Percentiles rank a stretch among this genome's conserved stretches.
These are phyloP conservation scores for Dendrocopos noguchii DNA, from an alignment of 2,113 vertebrate species.

Conservation along the genomic window DNA sequence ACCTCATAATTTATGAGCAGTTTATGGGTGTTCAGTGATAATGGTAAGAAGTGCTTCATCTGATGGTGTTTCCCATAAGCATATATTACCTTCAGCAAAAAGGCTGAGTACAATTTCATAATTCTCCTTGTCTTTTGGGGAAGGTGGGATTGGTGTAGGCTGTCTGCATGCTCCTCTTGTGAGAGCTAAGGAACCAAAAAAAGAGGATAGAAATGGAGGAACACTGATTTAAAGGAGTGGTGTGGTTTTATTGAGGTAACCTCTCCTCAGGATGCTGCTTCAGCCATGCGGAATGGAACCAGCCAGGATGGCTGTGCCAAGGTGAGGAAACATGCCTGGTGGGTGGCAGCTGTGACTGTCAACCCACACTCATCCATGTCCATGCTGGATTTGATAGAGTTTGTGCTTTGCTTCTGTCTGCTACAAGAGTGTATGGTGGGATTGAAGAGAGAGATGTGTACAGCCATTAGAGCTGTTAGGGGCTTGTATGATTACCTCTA, in stretches of 20 bases:
- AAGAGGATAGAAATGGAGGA: neutral
- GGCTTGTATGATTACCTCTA: neutral
- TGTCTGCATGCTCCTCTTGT: neutral
- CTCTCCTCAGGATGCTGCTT: neutral
- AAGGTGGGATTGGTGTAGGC: neutral
- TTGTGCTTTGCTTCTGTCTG: neutral
- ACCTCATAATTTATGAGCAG: neutral
- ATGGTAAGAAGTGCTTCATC: constrained; percentile 21
- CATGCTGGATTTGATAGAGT: neutral
- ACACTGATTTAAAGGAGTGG: neutral
- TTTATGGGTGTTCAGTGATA: constrained; percentile 10
- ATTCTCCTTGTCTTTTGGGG: neutral
- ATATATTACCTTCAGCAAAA: neutral
- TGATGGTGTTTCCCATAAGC: neutral
- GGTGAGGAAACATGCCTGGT: neutral
- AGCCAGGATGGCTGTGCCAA: neutral
- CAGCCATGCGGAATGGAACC: rapidly evolving
- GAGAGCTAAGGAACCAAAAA: neutral
- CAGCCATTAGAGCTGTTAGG: neutral
- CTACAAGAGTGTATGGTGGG: neutral
- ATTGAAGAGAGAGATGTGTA: neutral
- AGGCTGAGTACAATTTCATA: neutral
- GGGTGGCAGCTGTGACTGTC: neutral
- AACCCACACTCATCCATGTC: no score
- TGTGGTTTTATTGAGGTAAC: neutral